Base-by-base conservation (phyloP, 1,140 invertebrate genomes). In the Planococcus citri region DNA sequence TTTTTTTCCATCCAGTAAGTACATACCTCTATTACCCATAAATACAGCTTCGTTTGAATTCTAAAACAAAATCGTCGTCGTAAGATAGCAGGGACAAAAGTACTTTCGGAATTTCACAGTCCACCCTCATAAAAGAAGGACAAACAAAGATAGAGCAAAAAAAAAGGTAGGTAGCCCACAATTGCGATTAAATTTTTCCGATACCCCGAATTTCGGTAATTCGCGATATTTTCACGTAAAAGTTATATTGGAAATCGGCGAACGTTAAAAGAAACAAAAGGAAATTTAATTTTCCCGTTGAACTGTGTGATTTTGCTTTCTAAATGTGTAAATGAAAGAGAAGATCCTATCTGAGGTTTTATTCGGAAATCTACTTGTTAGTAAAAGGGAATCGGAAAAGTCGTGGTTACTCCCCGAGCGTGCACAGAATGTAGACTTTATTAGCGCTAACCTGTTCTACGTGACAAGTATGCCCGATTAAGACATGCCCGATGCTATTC, bases 381-480 rank as follows among this genome's bases (percentile, higher is more conserved):
- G 41, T 51, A 51, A 51, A 51, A 51, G 25, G 51, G 60, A 64
- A 64, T 64, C 60, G 60, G 60, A 64, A 64, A 64, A 64, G 22
- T 64, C 60, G 60, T 64, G 60, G 60, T 64, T 64, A 64, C 60
- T 64, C 22, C 22, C 20, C 60, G 25, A 27, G 60, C 60, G 60
- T 64, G 60, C 60, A 3, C 25, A 27, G 60, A 64, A 64, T 64
- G 60, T 64, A 24, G 60, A 64, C 60, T 64, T 64, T 64, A 64
- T 64, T 64, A 64, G 60, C 60, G 60, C 25, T 64, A 64, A 64
- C 60, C 60, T 64, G 60, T 64, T 64, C 60, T 64, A 64, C 60
- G 60, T 64, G 60, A 64, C 60, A 64, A 24, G 60, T 64, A 25
- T 64, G 4, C 22, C 4, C 9, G 60, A 64, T 64, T 22, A 25